Evolutionary conservation across 2,113 vertebrate species (phyloP).

Genomic region (Zosterops hypoxanthus): DNA sequence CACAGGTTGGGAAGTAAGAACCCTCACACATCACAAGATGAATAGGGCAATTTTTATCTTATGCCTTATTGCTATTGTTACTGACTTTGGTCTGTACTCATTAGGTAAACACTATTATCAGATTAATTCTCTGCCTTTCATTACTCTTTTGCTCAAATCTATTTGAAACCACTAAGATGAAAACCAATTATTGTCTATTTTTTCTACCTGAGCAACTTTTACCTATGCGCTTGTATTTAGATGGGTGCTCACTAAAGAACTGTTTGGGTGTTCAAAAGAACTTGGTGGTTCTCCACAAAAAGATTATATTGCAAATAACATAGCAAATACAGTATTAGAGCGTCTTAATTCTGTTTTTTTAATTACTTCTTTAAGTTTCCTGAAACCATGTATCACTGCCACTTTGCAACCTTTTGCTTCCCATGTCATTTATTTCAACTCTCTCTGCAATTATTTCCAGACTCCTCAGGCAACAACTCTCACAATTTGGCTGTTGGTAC

Average conservation of each 20-base stretch:
- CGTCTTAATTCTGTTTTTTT: background rate
- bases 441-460: background rate
- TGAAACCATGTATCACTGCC: background rate
- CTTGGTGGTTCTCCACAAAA: background rate
- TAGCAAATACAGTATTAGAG: background rate
- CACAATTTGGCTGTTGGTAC: background rate
- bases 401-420: background rate
- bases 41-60: background rate
- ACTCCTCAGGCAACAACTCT: background rate
- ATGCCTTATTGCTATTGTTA: background rate
- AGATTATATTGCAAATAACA: background rate
- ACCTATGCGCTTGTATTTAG: background rate
- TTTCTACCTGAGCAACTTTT: background rate
- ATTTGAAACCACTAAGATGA: constrained; percentile 12
- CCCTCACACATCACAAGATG: accelerated
- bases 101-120: background rate
- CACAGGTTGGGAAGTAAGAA: background rate
- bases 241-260: background rate
- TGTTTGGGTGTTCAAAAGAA: background rate
- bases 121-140: constrained; percentile 31
- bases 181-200: background rate
- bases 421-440: background rate
- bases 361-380: background rate
- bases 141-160: background rate
- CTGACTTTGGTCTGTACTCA: background rate